Evolutionary conservation across 1,140 invertebrate genomes (phyloP).

Genomic region (Acromyrmex echinatior): DNA sequence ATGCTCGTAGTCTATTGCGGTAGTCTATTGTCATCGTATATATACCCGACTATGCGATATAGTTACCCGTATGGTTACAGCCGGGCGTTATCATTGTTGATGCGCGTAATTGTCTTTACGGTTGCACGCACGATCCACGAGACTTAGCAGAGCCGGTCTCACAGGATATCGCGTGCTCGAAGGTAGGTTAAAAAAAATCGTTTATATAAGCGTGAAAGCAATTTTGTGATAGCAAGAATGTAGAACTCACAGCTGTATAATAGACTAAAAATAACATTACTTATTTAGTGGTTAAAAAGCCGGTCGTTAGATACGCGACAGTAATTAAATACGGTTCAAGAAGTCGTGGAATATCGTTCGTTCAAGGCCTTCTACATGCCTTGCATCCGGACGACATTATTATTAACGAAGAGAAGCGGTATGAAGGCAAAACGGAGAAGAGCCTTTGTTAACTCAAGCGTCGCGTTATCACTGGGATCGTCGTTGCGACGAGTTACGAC

Average conservation of each 20-base stretch:
- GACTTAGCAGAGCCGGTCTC: background rate
- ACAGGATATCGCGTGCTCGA: background rate
- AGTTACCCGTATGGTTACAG: constrained; percentile 71
- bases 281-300: background rate
- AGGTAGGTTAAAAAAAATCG: background rate
- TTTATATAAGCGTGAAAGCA: background rate
- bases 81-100: constrained; percentile 69
- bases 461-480: constrained; percentile 58
- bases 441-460: constrained; percentile 68
- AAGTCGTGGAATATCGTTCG: constrained; percentile 26
- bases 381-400: constrained; percentile 16
- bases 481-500: constrained; percentile 58
- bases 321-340: constrained; percentile 25
- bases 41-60: constrained; percentile 65
- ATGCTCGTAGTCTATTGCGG: constrained; percentile 26
- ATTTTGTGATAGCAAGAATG: background rate
- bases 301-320: background rate
- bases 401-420: constrained; percentile 3
- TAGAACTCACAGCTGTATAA: background rate
- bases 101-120: constrained; percentile 69
- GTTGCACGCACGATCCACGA: constrained; percentile 65
- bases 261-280: background rate
- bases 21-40: constrained; percentile 47
- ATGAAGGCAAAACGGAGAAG: background rate
- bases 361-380: constrained; percentile 32